Evolutionary conservation across 2,113 vertebrate species (phyloP), one percentile per base, ranked within the genome.

Genomic region (Campylomormyrus tamandua): DNA sequence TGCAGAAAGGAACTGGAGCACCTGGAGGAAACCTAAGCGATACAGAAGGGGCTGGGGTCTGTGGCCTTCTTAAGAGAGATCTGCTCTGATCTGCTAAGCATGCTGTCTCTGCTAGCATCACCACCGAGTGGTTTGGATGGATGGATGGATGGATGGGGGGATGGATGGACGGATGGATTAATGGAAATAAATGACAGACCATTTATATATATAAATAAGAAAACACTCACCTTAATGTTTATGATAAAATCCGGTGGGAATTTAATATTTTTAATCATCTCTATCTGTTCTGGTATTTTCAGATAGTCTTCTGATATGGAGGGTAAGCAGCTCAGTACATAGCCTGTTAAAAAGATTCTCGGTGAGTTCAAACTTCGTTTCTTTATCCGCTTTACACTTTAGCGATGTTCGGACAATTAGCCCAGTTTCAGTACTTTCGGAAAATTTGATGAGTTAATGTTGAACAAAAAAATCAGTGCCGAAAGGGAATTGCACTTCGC

Each of bases 241-340:
- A 99, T 98, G 94, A 99, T 95, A 92, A 99, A 90, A 95, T 99
- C 97, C 0, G 98, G 97, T 46, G 96, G 94, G 90, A 97, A 91
- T 90, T 95, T 96, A 85, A 98, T 94, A 90, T 95, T 97, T 95
- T 93, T 97, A 93, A 99, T 95, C 92, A 97, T 86, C 53, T 98
- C 93, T 90, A 98, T 94, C 95, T 99, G 98, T 90, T 98, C 95
- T 15, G 92, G 89, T 91, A 96, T 93, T 89, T 94, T 97, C 93
- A 97, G 90, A 89, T 93, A 92, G 39, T 97, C 96, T 89, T 98
- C 96, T 39, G 97, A 97, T 87, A 97, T 92, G 91, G 95, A 96
- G 10, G 98, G 98, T 86, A 98, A 93, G 91, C 97, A 97, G 94
- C 97, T 96, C 92, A 99, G 94, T 90, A 99, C 94, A 90, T 99